phyloP scores from a whole-genome alignment of 2,888 invertebrate genomes.

The Tetrapedia diversipes region DNA sequence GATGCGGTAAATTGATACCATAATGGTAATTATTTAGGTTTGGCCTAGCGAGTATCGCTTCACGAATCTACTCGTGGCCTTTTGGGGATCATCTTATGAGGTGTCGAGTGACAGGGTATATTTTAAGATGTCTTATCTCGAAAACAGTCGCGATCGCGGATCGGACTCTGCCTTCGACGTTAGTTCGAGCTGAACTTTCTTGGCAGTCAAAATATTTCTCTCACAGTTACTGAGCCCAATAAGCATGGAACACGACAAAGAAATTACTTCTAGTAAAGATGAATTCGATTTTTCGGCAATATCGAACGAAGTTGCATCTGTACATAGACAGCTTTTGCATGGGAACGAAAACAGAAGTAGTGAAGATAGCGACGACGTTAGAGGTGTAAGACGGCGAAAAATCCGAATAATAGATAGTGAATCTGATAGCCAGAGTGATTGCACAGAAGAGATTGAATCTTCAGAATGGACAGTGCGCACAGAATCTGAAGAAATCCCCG shows the following conservation, averaged over 20 bases:
- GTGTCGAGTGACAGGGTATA: not conserved
- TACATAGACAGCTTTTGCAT: conserved; percentile 7
- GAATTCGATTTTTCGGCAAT: conserved; percentile 10
- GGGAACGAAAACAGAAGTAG: not conserved
- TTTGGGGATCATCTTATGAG: not conserved
- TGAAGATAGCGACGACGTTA: not conserved
- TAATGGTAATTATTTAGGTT: too few species aligned
- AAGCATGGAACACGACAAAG: conserved; percentile 18
- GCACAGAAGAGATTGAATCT: not conserved
- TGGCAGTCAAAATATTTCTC: conserved; percentile 7
- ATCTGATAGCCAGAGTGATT: not conserved
- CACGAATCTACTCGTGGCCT: too few species aligned
- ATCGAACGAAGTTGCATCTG: conserved; percentile 3
- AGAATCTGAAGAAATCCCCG: not conserved
- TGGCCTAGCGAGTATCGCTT: too few species aligned
- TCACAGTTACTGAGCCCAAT: conserved; percentile 14
- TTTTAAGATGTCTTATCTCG: conserved; percentile 3
- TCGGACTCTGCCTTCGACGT: conserved; percentile 5
- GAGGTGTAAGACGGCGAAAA: not conserved
- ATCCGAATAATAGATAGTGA: conserved; percentile 3
- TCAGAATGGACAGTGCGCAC: not conserved
- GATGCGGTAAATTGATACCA: too few species aligned
- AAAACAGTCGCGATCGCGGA: not conserved
- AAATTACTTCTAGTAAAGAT: conserved; percentile 12
- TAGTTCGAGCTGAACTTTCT: conserved; percentile 3